Conservation (phyloP, 2,888 invertebrate species). For the Pollenia amentaria region DNA sequence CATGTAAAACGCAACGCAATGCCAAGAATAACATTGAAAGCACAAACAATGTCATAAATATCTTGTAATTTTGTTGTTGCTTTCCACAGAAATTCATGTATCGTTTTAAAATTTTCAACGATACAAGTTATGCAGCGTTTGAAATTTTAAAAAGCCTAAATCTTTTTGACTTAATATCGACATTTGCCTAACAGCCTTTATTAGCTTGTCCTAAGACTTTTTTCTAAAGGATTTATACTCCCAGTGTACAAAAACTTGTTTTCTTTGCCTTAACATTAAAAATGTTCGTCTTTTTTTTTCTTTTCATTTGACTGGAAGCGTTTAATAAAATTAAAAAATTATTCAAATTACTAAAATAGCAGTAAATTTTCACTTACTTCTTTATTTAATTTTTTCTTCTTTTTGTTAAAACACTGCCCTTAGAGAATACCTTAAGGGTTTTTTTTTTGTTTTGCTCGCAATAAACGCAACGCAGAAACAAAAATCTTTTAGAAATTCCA, state of each 20-base stretch:
- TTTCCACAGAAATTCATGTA: too few species aligned
- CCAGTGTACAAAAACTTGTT: neutral
- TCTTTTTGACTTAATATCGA: too few species aligned
- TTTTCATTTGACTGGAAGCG: conserved; percentile 49
- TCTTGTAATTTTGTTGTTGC: too few species aligned
- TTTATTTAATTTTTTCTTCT: neutral
- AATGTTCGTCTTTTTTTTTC: neutral
- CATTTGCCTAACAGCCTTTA: too few species aligned
- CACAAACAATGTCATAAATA: too few species aligned
- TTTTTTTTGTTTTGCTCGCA: conserved; percentile 10
- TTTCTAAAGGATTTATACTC: too few species aligned
- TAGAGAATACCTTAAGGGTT: conserved; percentile 54
- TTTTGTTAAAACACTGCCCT: neutral
- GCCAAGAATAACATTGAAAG: too few species aligned
- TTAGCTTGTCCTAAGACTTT: too few species aligned
- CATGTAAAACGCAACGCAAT: too few species aligned
- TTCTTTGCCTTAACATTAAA: neutral
- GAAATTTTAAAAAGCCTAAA: too few species aligned
- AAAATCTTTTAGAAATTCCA: conserved; percentile 30
- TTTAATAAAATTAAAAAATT: conserved; percentile 65
- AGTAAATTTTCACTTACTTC: conserved; percentile 18
- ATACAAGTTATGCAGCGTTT: too few species aligned
- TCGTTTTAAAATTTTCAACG: too few species aligned
- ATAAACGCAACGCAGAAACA: conserved; percentile 11
- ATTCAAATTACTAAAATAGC: conserved; percentile 62